A percentile compares a stretch with the other conserved stretches of the same genome.
phyloP scores from a whole-genome alignment of 2,113 vertebrate genomes.

The Brachionichthys hirsutus region DNA sequence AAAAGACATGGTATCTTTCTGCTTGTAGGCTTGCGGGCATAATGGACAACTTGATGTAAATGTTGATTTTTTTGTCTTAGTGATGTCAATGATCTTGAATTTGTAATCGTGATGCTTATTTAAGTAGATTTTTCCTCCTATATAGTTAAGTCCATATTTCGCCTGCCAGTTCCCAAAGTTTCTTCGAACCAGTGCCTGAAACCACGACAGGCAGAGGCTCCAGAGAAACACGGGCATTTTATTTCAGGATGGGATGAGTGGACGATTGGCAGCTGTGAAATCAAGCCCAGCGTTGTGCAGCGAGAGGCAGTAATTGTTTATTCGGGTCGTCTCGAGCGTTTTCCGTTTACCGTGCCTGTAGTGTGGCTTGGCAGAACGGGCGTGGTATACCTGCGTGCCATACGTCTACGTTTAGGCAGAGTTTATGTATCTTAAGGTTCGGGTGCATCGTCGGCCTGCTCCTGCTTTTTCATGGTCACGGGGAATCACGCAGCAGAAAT shows the following conservation, averaged over 20 bases:
- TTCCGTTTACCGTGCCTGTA: conserved; percentile 76
- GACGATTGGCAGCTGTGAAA: conserved; percentile 53
- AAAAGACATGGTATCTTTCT: no score
- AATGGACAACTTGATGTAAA: neutral
- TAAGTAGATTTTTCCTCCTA: neutral
- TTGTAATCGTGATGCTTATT: neutral
- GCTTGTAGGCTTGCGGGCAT: conserved; percentile 48
- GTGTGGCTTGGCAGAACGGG: conserved; percentile 77
- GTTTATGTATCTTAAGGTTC: conserved; percentile 19
- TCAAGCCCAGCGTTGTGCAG: conserved; percentile 63
- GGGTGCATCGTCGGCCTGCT: conserved; percentile 5
- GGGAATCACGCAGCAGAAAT: conserved; percentile 29
- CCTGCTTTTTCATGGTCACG: conserved; percentile 47
- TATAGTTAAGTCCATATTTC: conserved; percentile 32
- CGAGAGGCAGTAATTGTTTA: conserved; percentile 44
- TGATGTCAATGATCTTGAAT: neutral
- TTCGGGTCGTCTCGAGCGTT: no score
- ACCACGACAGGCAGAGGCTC: conserved; percentile 57
- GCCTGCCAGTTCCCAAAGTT: conserved; percentile 58
- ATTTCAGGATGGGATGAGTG: conserved; percentile 64
- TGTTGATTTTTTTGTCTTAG: neutral
- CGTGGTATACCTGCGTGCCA: conserved; percentile 79
- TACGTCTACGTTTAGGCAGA: conserved; percentile 33
- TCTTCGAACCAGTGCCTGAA: conserved; percentile 58
- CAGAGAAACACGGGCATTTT: conserved; percentile 37